These are phyloP conservation scores for Tinea pellionella DNA, from an alignment of 2,888 invertebrate species.

Conservation along the genomic window DNA sequence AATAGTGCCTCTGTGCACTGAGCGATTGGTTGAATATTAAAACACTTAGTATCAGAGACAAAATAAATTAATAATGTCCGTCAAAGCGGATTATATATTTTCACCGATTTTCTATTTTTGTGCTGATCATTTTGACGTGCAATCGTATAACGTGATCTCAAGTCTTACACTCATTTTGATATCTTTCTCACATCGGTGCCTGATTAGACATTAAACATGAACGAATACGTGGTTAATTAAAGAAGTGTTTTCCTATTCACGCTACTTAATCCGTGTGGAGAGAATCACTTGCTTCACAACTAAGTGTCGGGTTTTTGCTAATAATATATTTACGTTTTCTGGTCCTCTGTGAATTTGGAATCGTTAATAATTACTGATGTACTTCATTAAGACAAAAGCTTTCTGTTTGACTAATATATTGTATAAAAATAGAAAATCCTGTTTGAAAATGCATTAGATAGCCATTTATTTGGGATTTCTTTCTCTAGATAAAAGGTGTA, in stretches of 20 bases:
- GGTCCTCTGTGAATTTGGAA: background rate
- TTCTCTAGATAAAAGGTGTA: too few species aligned
- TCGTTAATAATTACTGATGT: background rate
- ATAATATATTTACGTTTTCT: background rate
- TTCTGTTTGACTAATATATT: too few species aligned
- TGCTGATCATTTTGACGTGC: constrained; percentile 1
- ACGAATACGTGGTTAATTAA: constrained; percentile 35
- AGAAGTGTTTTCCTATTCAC: constrained; percentile 36
- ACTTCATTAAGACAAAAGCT: background rate
- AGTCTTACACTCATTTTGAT: background rate
- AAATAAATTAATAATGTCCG: background rate
- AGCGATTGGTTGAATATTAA: background rate
- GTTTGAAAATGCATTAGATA: too few species aligned
- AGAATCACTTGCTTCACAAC: background rate
- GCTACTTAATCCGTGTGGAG: constrained; percentile 19
- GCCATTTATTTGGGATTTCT: too few species aligned
- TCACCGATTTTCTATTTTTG: constrained; percentile 11
- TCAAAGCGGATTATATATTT: constrained; percentile 13
- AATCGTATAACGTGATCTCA: constrained; percentile 5
- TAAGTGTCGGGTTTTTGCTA: constrained; percentile 4
- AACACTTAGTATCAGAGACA: background rate
- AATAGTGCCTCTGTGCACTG: too few species aligned
- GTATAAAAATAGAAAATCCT: too few species aligned
- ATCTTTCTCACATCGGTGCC: constrained; percentile 11
- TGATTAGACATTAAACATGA: constrained; percentile 24